phyloP scores from a whole-genome alignment of 1,140 invertebrate genomes.

The Lepidurus couesii region DNA sequence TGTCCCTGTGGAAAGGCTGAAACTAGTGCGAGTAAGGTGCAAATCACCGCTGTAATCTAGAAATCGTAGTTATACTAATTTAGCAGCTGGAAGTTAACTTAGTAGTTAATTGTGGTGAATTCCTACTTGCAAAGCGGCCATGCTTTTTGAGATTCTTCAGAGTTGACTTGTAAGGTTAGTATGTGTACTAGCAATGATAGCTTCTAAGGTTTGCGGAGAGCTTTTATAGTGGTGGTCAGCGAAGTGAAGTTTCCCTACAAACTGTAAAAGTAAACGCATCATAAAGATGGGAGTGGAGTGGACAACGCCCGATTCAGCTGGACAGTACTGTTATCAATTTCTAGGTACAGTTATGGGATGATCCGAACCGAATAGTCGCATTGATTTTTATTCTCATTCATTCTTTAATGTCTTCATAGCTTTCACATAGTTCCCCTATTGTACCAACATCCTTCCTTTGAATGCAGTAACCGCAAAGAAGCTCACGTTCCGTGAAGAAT shows the following conservation, averaged over 20 bases:
- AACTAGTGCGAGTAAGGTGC: not conserved
- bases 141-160: not conserved
- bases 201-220: not conserved
- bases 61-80: not conserved
- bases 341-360: not conserved
- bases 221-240: not conserved
- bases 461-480: not conserved
- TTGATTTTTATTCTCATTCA: not conserved
- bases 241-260: not conserved
- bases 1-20: not conserved
- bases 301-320: constrained; percentile 6
- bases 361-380: not conserved
- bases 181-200: not conserved
- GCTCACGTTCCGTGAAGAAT: not conserved
- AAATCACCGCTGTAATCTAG: not conserved
- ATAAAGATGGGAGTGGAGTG: not conserved
- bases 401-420: not conserved
- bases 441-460: not conserved
- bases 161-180: not conserved
- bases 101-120: not conserved
- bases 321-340: not conserved
- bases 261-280: not conserved
- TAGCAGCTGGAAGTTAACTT: not conserved
- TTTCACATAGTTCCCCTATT: not conserved
- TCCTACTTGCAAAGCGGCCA: not conserved